Evolutionary conservation across 2,888 invertebrate species (phyloP).

Genomic region (Mimachlamys varia): DNA sequence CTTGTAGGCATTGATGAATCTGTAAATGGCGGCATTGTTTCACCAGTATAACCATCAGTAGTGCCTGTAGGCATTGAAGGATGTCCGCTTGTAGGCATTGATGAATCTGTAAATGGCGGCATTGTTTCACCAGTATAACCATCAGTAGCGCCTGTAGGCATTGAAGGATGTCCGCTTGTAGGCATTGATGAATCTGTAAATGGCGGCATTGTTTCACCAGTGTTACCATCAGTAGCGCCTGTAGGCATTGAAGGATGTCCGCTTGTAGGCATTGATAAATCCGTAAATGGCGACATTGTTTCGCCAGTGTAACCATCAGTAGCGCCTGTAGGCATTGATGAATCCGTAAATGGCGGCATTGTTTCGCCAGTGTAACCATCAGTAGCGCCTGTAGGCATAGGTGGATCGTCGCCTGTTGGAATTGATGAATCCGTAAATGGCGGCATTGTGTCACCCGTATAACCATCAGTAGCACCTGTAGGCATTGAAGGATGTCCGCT

Average conservation of each 20-base stretch:
- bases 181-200: no score
- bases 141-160: no score
- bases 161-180: no score
- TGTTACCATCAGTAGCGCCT: background rate
- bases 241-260: background rate
- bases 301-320: background rate
- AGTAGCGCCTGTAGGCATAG: background rate
- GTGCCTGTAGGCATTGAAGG: no score
- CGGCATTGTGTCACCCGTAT: background rate
- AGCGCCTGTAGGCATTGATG: background rate
- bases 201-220: background rate
- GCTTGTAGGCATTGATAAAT: no score
- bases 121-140: no score
- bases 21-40: no score
- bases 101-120: no score
- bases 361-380: background rate
- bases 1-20: no score
- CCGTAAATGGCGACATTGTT: no score
- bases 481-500: no score
- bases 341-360: background rate
- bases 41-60: background rate
- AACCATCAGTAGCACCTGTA: background rate
- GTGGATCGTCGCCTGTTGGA: background rate
- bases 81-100: background rate
- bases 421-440: background rate